Evolutionary conservation across 2,797 vertebrate species (phyloP), one percentile per base, ranked within the genome.

Genomic region (Enteromius trimaculatus): DNA sequence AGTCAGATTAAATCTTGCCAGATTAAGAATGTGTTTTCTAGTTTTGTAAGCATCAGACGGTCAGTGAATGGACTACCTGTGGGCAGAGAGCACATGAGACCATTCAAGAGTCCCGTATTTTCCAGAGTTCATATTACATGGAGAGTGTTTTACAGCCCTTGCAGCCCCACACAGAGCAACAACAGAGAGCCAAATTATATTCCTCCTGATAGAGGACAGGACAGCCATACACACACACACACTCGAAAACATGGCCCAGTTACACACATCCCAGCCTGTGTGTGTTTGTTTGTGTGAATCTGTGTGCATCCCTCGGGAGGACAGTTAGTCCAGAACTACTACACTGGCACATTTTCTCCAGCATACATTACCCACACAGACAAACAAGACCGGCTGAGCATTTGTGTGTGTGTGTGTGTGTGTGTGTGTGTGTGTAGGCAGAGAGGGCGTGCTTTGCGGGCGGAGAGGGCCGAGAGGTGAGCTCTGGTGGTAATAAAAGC

Each of bases 401-500:
- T 79, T 60, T 75, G 82, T 72, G 64, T 77, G 70, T 72, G 64
- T 77, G 70, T 79, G 68, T 78, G 53, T 55, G 58, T 79, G 77
- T 80, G 81, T 81, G 75, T 62, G 49, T 66, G 81, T 89, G 86
- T 91, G 87, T 85, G 84, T 87, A 89, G 85, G 86, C 34, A 75
- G 58, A 70, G 77, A 90, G 88, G 44, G 34, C 79, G 90, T 93
- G 90, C 84, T 65, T 90, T 92, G 92, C 66, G 80, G 34, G 66
- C 74, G 69, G 65, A 83, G 64, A 84, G 84, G 91, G 91, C 92
- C 91, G 92, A 94, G 91, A 94, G 93, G 94, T 94, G 93, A 94
- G 89, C 87, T 88, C 90, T 92, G 92, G 90, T 93, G 93, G 92
- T 93, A 95, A 95, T 95, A 95, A 94, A 95, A 94, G 92, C 92